A percentile compares a stretch with the other conserved stretches of the same genome.
These are phyloP conservation scores for Drosophila lacicola DNA, from an alignment of 2,888 invertebrate species.

Conservation along the genomic window DNA sequence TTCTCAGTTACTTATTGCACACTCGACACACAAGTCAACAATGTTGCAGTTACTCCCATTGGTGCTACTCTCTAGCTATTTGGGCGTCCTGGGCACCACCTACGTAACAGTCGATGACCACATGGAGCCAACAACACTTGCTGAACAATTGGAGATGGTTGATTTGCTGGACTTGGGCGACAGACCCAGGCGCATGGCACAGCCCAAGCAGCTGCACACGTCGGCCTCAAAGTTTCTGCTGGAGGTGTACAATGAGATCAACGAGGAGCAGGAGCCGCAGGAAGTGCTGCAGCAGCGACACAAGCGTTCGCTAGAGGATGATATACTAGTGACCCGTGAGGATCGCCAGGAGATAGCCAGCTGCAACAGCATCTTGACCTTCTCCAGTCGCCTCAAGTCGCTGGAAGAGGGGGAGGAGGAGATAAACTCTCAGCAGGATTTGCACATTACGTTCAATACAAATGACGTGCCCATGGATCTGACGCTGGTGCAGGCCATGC, in stretches of 20 bases:
- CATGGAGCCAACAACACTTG: constrained; percentile 28
- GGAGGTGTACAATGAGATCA: constrained; percentile 93
- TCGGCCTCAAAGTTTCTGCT: constrained; percentile 92
- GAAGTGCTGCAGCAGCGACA: constrained; percentile 70
- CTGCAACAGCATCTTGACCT: constrained; percentile 97
- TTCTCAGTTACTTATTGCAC: constrained; percentile 38
- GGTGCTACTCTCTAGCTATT: constrained; percentile 4
- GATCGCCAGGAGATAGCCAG: constrained; percentile 93
- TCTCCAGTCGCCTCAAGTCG: constrained; percentile 87
- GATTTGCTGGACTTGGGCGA: constrained; percentile 94
- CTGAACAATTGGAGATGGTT: constrained; percentile 88
- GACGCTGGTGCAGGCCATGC: constrained; percentile 91
- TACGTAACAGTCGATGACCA: constrained; percentile 35
- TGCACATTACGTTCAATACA: constrained; percentile 93
- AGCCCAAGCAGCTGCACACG: constrained; percentile 84
- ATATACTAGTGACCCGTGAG: constrained; percentile 88
- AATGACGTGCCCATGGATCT: constrained; percentile 93
- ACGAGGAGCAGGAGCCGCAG: constrained; percentile 82
- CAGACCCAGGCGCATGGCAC: constrained; percentile 87
- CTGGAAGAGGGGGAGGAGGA: constrained; percentile 2
- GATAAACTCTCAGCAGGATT: constrained; percentile 11
- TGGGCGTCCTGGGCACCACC: constrained; percentile 18
- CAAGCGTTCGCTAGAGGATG: constrained; percentile 68
- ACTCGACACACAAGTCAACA: background rate
- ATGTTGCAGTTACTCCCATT: constrained; percentile 9